A percentile compares a stretch with the other conserved stretches of the same genome.
These are phyloP conservation scores for Diarsia rubi DNA, from an alignment of 2,888 invertebrate genomes.

Conservation along the genomic window DNA sequence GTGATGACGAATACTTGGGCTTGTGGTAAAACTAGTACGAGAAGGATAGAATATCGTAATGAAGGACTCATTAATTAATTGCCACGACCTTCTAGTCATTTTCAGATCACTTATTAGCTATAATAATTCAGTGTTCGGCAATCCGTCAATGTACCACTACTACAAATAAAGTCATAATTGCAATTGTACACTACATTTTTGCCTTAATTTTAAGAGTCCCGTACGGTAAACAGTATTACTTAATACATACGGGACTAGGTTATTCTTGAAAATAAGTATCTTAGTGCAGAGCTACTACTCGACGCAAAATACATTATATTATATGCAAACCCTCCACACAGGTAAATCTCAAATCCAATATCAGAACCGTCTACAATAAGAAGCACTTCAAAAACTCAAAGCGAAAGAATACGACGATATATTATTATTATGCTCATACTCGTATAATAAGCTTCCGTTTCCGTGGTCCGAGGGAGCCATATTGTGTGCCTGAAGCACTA, in stretches of 20 bases:
- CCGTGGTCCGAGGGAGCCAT: slow-evolving; percentile 49
- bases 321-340: slow-evolving; percentile 34
- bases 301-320: neutral
- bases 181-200: neutral
- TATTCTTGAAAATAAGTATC: neutral
- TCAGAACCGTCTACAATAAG: slow-evolving; percentile 35
- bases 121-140: neutral
- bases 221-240: no score
- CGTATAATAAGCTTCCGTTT: slow-evolving; percentile 55
- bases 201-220: neutral
- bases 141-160: neutral
- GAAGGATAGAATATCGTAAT: slow-evolving; percentile 22
- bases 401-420: slow-evolving; percentile 57
- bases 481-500: slow-evolving; percentile 71
- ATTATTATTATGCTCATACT: slow-evolving; percentile 45
- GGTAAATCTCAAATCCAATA: slow-evolving; percentile 50
- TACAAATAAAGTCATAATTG: neutral
- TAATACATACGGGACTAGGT: neutral
- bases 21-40: slow-evolving; percentile 14
- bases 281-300: neutral
- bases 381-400: slow-evolving; percentile 51
- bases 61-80: neutral
- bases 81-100: neutral
- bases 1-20: neutral
- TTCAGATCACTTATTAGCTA: neutral